A percentile compares a stretch with the other conserved stretches of the same genome.
phyloP scores from a whole-genome alignment of 2,797 vertebrate genomes.

The Mustela erminea region DNA sequence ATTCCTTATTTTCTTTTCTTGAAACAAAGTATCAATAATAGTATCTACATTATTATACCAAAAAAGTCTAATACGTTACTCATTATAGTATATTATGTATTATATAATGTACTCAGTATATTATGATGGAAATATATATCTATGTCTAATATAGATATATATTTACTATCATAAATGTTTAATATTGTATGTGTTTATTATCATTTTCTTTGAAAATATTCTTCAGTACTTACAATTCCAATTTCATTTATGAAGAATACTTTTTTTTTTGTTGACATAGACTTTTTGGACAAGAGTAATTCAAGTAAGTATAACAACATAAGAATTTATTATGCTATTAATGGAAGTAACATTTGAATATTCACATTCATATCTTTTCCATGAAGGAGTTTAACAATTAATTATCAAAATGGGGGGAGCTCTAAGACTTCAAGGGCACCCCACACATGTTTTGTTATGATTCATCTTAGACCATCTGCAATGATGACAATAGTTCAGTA shows the following conservation, averaged over 20 bases:
- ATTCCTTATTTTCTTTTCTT: not conserved
- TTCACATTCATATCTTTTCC: not conserved
- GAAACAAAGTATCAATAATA: not conserved
- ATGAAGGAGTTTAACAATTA: not conserved
- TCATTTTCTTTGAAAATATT: not conserved
- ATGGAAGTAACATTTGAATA: not conserved
- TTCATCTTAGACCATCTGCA: conserved; percentile 37
- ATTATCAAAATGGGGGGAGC: not conserved
- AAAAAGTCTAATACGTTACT: not conserved
- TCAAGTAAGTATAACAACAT: not conserved
- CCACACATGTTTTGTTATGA: not conserved
- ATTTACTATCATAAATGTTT: not conserved
- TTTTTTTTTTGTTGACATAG: not conserved
- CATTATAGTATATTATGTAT: no score
- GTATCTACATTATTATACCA: not conserved
- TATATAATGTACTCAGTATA: no score
- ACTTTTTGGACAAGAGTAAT: not conserved
- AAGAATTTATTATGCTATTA: not conserved
- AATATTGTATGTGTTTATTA: not conserved
- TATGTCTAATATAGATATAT: not conserved
- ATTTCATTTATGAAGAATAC: not conserved
- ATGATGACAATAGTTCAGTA: conserved; percentile 12
- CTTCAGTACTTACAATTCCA: not conserved
- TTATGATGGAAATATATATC: not conserved
- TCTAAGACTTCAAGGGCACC: not conserved